Base-by-base conservation (phyloP, 2,888 invertebrate species). In the Esperia sulphurella region DNA sequence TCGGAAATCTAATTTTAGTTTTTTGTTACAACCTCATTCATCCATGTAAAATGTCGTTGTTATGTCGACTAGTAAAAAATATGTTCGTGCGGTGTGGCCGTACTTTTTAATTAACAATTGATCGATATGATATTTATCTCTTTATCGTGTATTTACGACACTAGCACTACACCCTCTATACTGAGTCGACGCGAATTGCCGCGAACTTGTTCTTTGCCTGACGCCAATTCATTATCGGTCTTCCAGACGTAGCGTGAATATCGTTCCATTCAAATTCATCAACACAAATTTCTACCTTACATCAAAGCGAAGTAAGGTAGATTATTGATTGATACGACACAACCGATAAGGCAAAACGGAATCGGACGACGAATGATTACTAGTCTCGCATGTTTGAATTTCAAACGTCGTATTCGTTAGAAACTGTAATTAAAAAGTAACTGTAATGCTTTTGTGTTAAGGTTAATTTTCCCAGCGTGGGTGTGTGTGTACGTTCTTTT, bases 281-380 rank as follows among this genome's bases (percentile, higher is more conserved):
- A 49, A 41, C 7, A 2, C 12, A 2, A 76, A 49, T 62, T 39
- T 58, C 37, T 56, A 65, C 68, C 57, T 51, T 79, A 65, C 0
- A 0, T 3, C 0, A 0, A 0, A 0, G 1, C 0, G 1, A 0
- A 0, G 52, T 71, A 83, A 60, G 56, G 75, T 68, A 47, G 48
- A 61, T 46, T 65, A 59, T 79, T 37, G 53, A 50, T 50, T 61
- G 57, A 9, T 42, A 14, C 28, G 40, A 38, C 48, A 41, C 50
- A 61, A 61, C 61, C 65, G 77, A 78, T 87, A 87, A 75, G 80
- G 70, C 85, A 63, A 74, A 77, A 75, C 81, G 79, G 83, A 80
- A 79, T 74, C 78, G 72, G 75, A 80, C 79, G 76, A 76, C 79
- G 78, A 85, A 81, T 88, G 89, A 89, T 88, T 88, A 88, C 87